Base-by-base conservation (phyloP, 2,797 vertebrate species). In the Gymnocypris eckloni region DNA sequence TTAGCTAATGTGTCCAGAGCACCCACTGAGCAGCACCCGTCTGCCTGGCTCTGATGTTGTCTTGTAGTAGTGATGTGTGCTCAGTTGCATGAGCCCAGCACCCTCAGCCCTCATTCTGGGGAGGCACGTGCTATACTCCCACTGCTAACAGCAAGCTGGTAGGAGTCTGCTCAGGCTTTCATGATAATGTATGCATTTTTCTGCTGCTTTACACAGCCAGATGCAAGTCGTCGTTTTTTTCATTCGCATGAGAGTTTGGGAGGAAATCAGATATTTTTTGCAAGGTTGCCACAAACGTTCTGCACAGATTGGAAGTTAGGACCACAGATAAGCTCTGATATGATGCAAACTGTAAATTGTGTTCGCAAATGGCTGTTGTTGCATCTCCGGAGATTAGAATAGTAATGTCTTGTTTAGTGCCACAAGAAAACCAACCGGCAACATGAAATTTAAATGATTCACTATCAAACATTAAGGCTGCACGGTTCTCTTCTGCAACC, bases 1-100 rank as follows among this genome's bases (percentile, higher is more conserved):
- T 94, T 94, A 93, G 92, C 93, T 94, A 94, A 95, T 94, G 92
- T 92, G 91, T 91, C 90, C 87, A 91, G 92, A 93, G 92, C 92
- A 88, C 94, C 94, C 54, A 84, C 90, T 10, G 92, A 88, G 93
- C 79, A 86, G 12, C 87, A 92, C 91, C 88, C 91, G 88, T 92
- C 91, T 93, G 91, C 91, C 90, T 87, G 88, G 86, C 92, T 94
- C 90, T 93, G 92, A 94, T 93, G 91, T 91, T 92, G 92, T 94
- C 94, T 94, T 92, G 92, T 91, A 82, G 72, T 89, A 90, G 90
- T 92, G 92, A 89, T 84, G 87, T 67, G 39, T 89, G 91, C 76
- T 82, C 73, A 73, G 64, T 82, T 81, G 66, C 43, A 56, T 80
- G 82, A 50, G 52, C 79, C 75, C 33, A 85, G 71, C 75, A 85